Conservation (phyloP, 2,797 vertebrate species). For the Pangasius djambal region DNA sequence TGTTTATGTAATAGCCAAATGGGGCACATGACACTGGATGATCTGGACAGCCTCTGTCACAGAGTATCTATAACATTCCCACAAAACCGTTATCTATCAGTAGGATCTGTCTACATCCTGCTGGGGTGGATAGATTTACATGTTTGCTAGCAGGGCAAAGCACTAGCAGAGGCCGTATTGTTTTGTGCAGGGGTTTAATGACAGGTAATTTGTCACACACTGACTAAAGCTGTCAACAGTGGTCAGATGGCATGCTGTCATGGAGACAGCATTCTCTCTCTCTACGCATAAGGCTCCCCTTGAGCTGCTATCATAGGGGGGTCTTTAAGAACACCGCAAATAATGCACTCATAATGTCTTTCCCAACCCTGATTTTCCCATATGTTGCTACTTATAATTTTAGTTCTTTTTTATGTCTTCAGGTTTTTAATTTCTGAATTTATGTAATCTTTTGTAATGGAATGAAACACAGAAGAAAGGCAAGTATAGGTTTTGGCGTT, state of each 20-base stretch:
- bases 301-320: conserved; percentile 14
- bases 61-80: conserved; percentile 41
- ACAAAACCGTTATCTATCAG: conserved; percentile 37
- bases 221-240: conserved; percentile 57
- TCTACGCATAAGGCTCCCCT: conserved; percentile 23
- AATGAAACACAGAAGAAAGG: not conserved
- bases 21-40: not conserved
- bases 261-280: conserved; percentile 38
- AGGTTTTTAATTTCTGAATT: not conserved
- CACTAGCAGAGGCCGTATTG: conserved; percentile 45
- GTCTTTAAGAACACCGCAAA: conserved; percentile 16
- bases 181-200: conserved; percentile 55
- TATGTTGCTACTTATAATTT: not conserved
- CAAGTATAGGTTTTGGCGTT: not conserved
- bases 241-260: conserved; percentile 54
- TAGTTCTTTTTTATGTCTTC: not conserved
- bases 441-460: not conserved
- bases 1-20: not conserved
- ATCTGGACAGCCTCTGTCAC: conserved; percentile 25
- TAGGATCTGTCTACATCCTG: conserved; percentile 26
- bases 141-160: conserved; percentile 52
- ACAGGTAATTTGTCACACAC: conserved; percentile 59
- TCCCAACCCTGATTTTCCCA: conserved; percentile 1
- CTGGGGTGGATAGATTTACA: conserved; percentile 41
- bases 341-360: conserved; percentile 18